phyloP scores from a whole-genome alignment of 2,113 vertebrate species.

The Stictonetta naevosa region DNA sequence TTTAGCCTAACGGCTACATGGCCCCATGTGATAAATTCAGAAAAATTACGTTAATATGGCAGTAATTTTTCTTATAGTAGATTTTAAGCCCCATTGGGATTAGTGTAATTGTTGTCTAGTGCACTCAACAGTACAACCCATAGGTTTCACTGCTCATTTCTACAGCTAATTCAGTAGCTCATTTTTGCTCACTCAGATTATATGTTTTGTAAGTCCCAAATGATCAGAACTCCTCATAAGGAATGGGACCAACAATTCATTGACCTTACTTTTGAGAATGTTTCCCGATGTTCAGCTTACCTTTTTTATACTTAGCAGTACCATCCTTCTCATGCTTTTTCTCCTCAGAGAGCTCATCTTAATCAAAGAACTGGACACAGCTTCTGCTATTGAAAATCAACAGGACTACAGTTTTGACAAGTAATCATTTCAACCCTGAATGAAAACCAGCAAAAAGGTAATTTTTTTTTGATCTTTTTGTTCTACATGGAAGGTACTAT shows the following conservation, averaged over 20 bases:
- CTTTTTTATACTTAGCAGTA: neutral
- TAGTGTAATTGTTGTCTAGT: neutral
- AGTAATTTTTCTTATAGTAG: neutral
- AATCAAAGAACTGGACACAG: neutral
- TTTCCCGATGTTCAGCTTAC: neutral
- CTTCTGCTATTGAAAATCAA: neutral
- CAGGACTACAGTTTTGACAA: neutral
- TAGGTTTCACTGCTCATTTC: neutral
- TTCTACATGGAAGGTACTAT: neutral
- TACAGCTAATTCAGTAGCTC: neutral
- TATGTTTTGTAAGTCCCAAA: neutral
- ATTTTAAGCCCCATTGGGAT: neutral
- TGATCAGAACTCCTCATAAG: neutral
- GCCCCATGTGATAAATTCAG: neutral
- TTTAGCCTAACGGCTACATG: neutral
- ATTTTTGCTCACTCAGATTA: neutral
- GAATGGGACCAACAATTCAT: neutral
- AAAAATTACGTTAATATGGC: neutral
- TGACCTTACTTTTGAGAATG: neutral
- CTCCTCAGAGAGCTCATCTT: neutral
- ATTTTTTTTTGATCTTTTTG: neutral
- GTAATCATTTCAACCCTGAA: neutral
- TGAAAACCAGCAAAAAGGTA: neutral
- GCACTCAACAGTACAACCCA: neutral
- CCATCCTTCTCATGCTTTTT: neutral